phyloP scores from a whole-genome alignment of 2,888 invertebrate genomes.

The Tupiocoris notatus region DNA sequence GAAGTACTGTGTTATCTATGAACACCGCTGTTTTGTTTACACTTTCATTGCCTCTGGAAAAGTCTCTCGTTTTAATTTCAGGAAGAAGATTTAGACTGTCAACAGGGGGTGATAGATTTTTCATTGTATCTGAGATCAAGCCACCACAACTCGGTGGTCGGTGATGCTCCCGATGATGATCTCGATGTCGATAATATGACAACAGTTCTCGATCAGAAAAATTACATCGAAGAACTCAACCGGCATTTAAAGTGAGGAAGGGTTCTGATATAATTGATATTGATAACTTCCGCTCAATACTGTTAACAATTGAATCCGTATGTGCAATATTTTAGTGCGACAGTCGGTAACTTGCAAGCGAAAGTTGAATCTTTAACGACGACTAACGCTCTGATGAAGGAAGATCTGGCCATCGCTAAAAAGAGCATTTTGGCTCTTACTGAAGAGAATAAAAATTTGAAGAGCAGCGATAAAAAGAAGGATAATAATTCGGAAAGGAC shows the following conservation, averaged over 20 bases:
- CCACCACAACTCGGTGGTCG: conserved; percentile 59
- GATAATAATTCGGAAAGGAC: conserved; percentile 52
- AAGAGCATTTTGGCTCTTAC: conserved; percentile 78
- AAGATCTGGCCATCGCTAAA: conserved; percentile 89
- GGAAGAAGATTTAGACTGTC: conserved; percentile 90
- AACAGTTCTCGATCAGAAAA: conserved; percentile 96
- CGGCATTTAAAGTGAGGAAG: conserved; percentile 96
- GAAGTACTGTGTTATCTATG: too few species aligned
- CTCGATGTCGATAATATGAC: conserved; percentile 67
- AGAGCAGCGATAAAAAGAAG: conserved; percentile 56
- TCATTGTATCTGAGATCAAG: conserved; percentile 86
- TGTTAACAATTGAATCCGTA: too few species aligned
- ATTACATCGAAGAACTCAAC: conserved; percentile 97
- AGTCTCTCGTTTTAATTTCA: conserved; percentile 52
- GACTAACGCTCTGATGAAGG: conserved; percentile 94
- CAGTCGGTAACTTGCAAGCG: conserved; percentile 89
- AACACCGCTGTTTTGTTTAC: too few species aligned
- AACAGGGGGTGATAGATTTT: conserved; percentile 96
- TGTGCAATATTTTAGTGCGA: conserved; percentile 74
- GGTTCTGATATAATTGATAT: too few species aligned
- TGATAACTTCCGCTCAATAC: too few species aligned
- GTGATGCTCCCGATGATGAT: conserved; percentile 59
- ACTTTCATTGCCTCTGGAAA: too few species aligned
- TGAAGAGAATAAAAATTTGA: conserved; percentile 75
- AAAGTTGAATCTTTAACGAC: conserved; percentile 90